Conservation (phyloP, 2,888 invertebrate genomes). For the Palloptera scutellata region DNA sequence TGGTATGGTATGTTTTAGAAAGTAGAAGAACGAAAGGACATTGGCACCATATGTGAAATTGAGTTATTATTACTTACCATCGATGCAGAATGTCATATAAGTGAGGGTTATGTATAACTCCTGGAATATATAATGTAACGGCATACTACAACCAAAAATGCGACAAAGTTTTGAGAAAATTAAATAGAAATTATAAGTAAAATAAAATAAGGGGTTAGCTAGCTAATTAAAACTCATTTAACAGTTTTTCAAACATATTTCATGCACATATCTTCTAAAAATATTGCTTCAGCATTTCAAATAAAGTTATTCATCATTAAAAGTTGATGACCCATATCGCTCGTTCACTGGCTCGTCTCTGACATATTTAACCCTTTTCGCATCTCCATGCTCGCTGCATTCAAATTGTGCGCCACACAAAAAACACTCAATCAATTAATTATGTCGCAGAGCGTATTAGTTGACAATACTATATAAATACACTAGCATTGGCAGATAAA, state of each 20-base stretch:
- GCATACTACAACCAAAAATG: neutral
- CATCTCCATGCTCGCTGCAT: too few species aligned
- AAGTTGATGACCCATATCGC: conserved; percentile 2
- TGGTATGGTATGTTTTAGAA: neutral
- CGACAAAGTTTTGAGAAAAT: neutral
- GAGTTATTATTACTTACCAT: neutral
- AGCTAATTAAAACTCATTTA: too few species aligned
- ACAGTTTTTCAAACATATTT: too few species aligned
- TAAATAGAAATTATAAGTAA: neutral
- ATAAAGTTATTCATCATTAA: conserved; percentile 1
- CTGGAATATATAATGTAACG: neutral
- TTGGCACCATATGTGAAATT: neutral
- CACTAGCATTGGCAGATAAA: too few species aligned
- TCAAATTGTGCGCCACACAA: too few species aligned
- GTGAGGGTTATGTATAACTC: neutral
- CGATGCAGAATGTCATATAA: neutral
- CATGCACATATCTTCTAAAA: too few species aligned
- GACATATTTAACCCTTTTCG: too few species aligned
- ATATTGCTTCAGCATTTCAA: neutral
- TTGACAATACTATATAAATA: too few species aligned
- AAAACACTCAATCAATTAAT: too few species aligned
- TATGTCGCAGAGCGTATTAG: too few species aligned
- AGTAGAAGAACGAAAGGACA: conserved; percentile 6
- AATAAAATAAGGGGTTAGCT: neutral
- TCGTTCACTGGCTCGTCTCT: neutral